Evolutionary conservation across 1,140 invertebrate genomes (phyloP), one percentile per base, ranked within the genome.

Genomic region (Brachionus angularis): DNA sequence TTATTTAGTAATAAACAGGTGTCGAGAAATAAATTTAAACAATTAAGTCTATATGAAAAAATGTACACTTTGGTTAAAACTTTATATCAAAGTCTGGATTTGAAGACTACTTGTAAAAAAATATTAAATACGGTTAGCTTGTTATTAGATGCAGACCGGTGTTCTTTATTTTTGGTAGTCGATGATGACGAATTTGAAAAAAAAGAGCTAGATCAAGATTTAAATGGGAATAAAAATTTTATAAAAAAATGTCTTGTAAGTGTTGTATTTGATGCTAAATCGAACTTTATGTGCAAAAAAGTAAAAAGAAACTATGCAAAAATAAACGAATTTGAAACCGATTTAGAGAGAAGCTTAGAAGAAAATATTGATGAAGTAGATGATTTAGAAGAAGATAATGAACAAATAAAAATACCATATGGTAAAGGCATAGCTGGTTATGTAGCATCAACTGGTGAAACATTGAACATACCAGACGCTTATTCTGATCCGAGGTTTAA

Each of bases 1-100:
- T 94, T 94, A 80, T 81, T 94, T 14, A 86, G 58, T 3, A 33
- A 72, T 71, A 42, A 58, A 42, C 42, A 64, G 27, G 1, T 64
- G 39, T 16, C 76, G 74, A 82, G 91, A 52, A 88, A 89, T 76
- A 91, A 94, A 78, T 85, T 95, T 1, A 86, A 89, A 76, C 88
- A 90, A 49, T 81, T 96, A 71, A 91, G 95, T 76, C 92, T 96
- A 78, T 91, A 91, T 78, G 91, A 96, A 82, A 86, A 96, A 50
- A 93, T 96, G 78, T 94, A 95, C 80, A 92, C 96, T 82, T 81
- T 96, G 84, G 92, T 93, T 77, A 94, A 95, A 82, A 92, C 95
- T 79, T 95, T 96, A 76, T 96, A 91, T 82, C 93, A 95, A 80
- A 93, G 96, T 79, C 81, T 96, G 75, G 93, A 96, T 76, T 88